Evolutionary conservation across 92 coral and sea anemone species (phyloP), one percentile per base, ranked within the genome.

Genomic region (Chrysogorgia sp.): DNA sequence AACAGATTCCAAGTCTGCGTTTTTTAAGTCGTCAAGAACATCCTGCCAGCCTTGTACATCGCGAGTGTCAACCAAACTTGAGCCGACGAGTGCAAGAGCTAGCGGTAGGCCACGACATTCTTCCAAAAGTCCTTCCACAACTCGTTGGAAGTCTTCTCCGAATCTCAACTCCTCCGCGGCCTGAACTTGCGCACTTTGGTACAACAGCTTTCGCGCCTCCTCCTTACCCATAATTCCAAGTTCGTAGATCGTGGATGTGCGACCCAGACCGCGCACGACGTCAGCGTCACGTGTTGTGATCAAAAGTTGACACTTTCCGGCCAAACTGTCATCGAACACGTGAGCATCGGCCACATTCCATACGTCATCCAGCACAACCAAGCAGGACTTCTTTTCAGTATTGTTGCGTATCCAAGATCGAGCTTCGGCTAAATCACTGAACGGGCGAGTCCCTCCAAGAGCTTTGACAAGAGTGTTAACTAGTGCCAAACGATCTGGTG

Each of bases 331-430:
- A 58, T 86, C 89, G 26, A 86, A 86, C 19, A 76, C 86, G 12
- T 74, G 7, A 34, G 86, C 89, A 76, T 86, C 82, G 34, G 74
- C 60, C 7, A 85, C 89, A 40, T 79, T 85, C 89, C 89, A 85
- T 10, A 85, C 89, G 29, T 85, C 89, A 65, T 85, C 89, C 29
- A 85, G 43, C 22, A 85, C 89, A 8, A 85, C 86, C 14, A 85
- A 52, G 28, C 81, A 58, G 48, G 80, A 58, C 48, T 58, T 65
- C 9, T 85, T 74, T 17, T 58, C 80, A 13, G 83, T 85, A 9
- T 74, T 81, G 41, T 65, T 75, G 50, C 74, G 82, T 31, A 86
- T 67, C 86, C 86, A 86, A 64, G 75, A 50, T 47, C 81, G 89
- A 29, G 80, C 89, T 61, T 34, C 58, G 23, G 79, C 79, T 15